Evolutionary conservation across 2,888 invertebrate genomes (phyloP), one percentile per base, ranked within the genome.

Genomic region (Leptinotarsa juncta): DNA sequence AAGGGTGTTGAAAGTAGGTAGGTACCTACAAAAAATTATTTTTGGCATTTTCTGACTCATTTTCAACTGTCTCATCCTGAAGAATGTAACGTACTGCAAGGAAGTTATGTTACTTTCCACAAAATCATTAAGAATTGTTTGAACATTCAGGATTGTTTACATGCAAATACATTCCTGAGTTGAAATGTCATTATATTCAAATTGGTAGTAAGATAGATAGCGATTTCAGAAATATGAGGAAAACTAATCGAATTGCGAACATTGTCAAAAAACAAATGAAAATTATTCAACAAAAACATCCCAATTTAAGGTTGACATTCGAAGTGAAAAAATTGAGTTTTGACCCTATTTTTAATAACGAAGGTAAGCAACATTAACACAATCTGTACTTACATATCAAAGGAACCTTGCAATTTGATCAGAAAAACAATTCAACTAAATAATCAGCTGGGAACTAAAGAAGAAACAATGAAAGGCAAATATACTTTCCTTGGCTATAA

Each of bases 361-460:
- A 14, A 42, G 16, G 42, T 62, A 5, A 32, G 42, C 32, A 42
- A 42, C 16, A n/a, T n/a, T 18, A 7, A 16, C 16, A 10, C n/a
- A 62, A 50, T 18, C 0, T 14, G 48, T 66, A 50, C 66, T 66
- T 20, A 66, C 48, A 50, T 66, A 14, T 67, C 26, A 16, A 23
- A 23, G n/a, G 67, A 66, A 32, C 42, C n/a, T 32, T 10, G 32
- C 16, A 10, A 18, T 10, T 16, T 42, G n/a, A 7, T 16, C 4
- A 15, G 32, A 67, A 67, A 67, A 67, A 69, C 69, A 20, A 68
- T 20, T 57, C 16, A 57, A 48, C 48, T 26, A 16, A 69, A 48
- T 32, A 14, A 68, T 69, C 69, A 69, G 69, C 69, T 57, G 69
- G 18, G 69, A 55, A 69, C 60, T 69, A 16, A 57, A n/a, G 10